These are phyloP conservation scores for Probosciger aterrimus DNA, from an alignment of 2,113 vertebrate species.

Conservation along the genomic window DNA sequence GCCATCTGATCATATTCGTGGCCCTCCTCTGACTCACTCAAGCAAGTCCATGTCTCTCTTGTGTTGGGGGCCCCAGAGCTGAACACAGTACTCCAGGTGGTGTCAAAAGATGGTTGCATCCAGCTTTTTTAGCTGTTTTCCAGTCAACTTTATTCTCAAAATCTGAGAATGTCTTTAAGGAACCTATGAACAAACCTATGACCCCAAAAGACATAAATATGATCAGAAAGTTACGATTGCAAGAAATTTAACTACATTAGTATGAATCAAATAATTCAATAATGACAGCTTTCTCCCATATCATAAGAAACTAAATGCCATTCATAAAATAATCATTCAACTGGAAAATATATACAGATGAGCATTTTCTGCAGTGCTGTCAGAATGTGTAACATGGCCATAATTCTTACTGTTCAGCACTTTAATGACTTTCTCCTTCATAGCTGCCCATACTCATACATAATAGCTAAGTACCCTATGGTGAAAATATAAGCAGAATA, in stretches of 20 bases:
- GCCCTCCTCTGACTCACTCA: neutral
- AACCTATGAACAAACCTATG: neutral
- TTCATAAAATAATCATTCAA: conserved; percentile 16
- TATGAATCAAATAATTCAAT: neutral
- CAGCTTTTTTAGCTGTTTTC: neutral
- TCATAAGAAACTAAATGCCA: neutral
- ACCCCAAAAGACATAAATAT: neutral
- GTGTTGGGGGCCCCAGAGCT: neutral
- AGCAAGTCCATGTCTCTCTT: neutral
- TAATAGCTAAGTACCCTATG: neutral
- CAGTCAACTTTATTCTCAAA: neutral
- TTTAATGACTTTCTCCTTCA: neutral
- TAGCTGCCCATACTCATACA: neutral
- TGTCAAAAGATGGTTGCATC: neutral
- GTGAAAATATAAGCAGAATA: conserved; percentile 6
- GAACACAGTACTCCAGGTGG: neutral
- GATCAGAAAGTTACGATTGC: neutral
- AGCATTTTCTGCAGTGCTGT: neutral
- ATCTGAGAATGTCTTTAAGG: neutral
- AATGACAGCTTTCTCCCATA: neutral
- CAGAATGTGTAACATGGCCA: neutral
- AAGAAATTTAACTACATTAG: neutral
- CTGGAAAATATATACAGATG: neutral
- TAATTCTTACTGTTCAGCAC: neutral
- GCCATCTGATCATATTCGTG: neutral